Conservation (phyloP, 2,113 vertebrate species). For the Malurus melanocephalus region DNA sequence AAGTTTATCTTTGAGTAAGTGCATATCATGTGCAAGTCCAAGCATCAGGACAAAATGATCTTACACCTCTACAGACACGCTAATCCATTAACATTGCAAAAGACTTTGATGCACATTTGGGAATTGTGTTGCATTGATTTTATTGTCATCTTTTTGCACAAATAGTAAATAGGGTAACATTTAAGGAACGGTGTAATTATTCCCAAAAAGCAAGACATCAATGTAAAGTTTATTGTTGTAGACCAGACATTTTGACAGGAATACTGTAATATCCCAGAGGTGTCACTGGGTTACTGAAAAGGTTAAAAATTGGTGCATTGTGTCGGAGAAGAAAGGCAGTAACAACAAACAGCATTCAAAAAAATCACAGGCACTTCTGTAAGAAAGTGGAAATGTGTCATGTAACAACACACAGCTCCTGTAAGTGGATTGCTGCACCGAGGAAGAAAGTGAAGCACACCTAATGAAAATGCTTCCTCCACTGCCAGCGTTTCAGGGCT, state of each 20-base stretch:
- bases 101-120: constrained; percentile 69
- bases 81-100: constrained; percentile 69
- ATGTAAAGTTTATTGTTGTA: constrained; percentile 75
- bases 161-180: constrained; percentile 77
- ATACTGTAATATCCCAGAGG: constrained; percentile 56
- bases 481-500: neutral
- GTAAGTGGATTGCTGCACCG: neutral
- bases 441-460: constrained; percentile 28
- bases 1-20: constrained; percentile 11
- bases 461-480: constrained; percentile 28
- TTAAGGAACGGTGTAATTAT: constrained; percentile 77
- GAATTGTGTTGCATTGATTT: constrained; percentile 75
- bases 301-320: constrained; percentile 59
- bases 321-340: constrained; percentile 9
- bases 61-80: constrained; percentile 22
- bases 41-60: neutral
- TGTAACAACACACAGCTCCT: constrained; percentile 26
- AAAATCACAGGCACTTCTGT: constrained; percentile 36
- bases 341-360: constrained; percentile 44
- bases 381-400: constrained; percentile 43
- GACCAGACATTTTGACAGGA: constrained; percentile 68
- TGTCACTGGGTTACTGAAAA: constrained; percentile 64
- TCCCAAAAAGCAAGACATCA: constrained; percentile 81
- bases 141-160: constrained; percentile 78
- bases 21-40: neutral